Conservation (phyloP, 2,888 invertebrate species). For the Ectemnius continuus region DNA sequence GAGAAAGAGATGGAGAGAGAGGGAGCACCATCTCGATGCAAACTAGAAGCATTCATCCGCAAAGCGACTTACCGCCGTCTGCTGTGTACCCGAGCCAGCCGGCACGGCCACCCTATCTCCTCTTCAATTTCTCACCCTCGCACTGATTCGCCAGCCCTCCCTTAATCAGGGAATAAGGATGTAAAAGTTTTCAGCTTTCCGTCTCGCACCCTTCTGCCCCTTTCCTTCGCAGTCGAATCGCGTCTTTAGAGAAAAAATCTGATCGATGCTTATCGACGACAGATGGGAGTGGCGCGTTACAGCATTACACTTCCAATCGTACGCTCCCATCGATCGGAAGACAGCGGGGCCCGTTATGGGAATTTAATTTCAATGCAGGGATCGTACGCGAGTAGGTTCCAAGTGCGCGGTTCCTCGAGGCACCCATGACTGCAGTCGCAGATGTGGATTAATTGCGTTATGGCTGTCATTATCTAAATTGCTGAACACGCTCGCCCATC, state of each 20-base stretch:
- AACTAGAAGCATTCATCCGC: conserved; percentile 41
- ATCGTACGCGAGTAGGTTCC: conserved; percentile 22
- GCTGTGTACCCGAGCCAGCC: conserved; percentile 19
- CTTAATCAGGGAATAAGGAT: conserved; percentile 2
- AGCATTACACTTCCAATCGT: no score
- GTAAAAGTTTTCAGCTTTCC: neutral
- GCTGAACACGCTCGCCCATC: neutral
- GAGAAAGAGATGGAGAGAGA: conserved; percentile 21
- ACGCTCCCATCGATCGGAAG: no score
- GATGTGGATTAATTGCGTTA: conserved; percentile 53
- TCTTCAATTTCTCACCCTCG: conserved; percentile 7
- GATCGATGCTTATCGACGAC: neutral
- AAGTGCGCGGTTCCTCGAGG: conserved; percentile 2
- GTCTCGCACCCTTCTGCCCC: neutral
- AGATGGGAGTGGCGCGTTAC: neutral
- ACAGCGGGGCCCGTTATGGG: no score
- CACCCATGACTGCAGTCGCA: conserved; percentile 43
- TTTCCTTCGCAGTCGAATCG: conserved; percentile 5
- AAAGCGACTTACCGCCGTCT: conserved; percentile 39
- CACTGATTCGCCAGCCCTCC: conserved; percentile 6
- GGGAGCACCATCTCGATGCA: conserved; percentile 41
- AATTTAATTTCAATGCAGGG: conserved; percentile 12
- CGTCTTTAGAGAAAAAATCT: neutral
- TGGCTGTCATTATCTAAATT: conserved; percentile 50
- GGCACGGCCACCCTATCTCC: neutral